Percentiles rank a stretch among this genome's conserved stretches.
These are phyloP conservation scores for Tolypeutes matacus DNA, from an alignment of 2,797 vertebrate genomes.

Conservation along the genomic window DNA sequence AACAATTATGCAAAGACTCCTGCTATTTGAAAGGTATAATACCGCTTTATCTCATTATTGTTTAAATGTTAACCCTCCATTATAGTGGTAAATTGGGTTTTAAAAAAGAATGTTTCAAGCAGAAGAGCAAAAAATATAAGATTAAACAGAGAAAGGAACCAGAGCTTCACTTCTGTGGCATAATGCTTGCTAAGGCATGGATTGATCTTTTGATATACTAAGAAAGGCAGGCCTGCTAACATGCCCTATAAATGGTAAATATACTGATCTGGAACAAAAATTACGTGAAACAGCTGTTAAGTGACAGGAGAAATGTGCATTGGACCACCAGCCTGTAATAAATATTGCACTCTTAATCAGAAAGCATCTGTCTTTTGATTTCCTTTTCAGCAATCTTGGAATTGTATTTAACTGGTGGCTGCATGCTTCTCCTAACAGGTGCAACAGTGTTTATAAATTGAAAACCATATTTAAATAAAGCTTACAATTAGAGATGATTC, in stretches of 20 bases:
- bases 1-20: slow-evolving; percentile 56
- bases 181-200: slow-evolving; percentile 35
- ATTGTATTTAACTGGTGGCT: slow-evolving; percentile 79
- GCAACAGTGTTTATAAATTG: slow-evolving; percentile 82
- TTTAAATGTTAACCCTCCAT: slow-evolving; percentile 68
- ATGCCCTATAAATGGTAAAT: slow-evolving; percentile 72
- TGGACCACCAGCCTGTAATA: slow-evolving; percentile 85
- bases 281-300: slow-evolving; percentile 84
- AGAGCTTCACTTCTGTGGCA: slow-evolving; percentile 58
- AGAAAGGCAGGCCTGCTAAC: slow-evolving; percentile 70
- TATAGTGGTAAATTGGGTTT: slow-evolving; percentile 71
- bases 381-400: slow-evolving; percentile 80
- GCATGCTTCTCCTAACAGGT: slow-evolving; percentile 82
- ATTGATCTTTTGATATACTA: slow-evolving; percentile 67
- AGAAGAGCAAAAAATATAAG: slow-evolving; percentile 68
- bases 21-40: slow-evolving; percentile 44
- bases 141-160: slow-evolving; percentile 65
- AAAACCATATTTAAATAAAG: slow-evolving; percentile 84
- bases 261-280: slow-evolving; percentile 80
- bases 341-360: slow-evolving; percentile 84
- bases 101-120: slow-evolving; percentile 68
- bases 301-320: slow-evolving; percentile 84
- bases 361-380: slow-evolving; percentile 85
- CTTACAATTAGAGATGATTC: slow-evolving; percentile 78
- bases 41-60: slow-evolving; percentile 57